phyloP scores from a whole-genome alignment of 2,797 vertebrate species.

The Hafferia zeledoni region DNA sequence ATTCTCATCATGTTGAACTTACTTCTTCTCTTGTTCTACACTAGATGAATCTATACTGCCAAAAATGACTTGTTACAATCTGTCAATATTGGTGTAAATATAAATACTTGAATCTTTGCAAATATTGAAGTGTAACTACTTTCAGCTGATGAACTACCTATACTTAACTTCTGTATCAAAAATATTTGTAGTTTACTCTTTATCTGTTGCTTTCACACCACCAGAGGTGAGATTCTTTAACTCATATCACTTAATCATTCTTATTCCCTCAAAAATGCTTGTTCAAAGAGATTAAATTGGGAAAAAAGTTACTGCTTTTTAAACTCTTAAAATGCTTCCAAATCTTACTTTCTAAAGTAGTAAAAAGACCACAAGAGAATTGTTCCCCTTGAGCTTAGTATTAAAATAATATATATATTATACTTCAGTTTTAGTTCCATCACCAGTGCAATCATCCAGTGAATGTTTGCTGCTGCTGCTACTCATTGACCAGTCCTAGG shows the following conservation, averaged over 20 bases:
- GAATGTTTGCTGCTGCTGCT: neutral
- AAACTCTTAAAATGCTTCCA: neutral
- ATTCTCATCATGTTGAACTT: neutral
- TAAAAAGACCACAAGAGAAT: neutral
- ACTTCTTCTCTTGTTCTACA: neutral
- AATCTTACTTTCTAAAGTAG: neutral
- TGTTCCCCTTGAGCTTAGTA: neutral
- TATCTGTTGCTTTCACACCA: neutral
- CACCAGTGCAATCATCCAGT: neutral
- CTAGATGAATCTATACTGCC: neutral
- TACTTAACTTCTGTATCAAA: neutral
- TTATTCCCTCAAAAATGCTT: neutral
- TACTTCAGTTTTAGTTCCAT: neutral
- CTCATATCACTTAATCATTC: neutral
- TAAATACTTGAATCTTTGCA: neutral
- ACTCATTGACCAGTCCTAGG: neutral
- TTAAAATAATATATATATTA: neutral
- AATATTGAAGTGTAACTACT: neutral
- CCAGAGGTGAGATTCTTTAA: neutral
- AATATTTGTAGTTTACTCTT: neutral
- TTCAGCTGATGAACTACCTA: neutral
- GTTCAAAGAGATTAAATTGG: neutral
- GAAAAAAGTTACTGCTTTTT: neutral
- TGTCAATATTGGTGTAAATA: neutral
- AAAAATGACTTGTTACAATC: neutral